Conservation (phyloP, 2,113 vertebrate genomes). For the Thymallus thymallus region DNA sequence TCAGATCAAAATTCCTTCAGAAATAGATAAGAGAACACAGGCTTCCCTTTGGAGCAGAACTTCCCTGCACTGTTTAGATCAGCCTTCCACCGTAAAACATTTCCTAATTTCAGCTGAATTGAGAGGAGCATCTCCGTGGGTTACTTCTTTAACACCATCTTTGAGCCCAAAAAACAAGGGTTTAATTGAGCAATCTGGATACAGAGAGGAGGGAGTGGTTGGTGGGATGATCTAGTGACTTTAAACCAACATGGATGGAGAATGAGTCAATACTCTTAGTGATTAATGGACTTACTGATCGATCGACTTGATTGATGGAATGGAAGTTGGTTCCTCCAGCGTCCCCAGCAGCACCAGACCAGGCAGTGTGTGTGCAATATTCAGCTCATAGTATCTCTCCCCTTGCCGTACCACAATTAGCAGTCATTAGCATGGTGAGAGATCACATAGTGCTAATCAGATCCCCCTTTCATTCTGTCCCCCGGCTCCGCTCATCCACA, state of each 20-base stretch:
- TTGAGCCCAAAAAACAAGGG: not conserved
- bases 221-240: not conserved
- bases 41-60: not conserved
- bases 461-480: conserved; percentile 38
- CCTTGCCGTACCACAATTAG: conserved; percentile 67
- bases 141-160: not conserved
- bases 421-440: conserved; percentile 65
- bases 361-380: conserved; percentile 43
- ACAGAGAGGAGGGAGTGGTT: not conserved
- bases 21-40: conserved; percentile 10
- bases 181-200: too few relatives aligned
- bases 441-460: conserved; percentile 48
- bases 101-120: not conserved
- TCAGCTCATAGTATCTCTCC: conserved; percentile 48
- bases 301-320: conserved; percentile 44
- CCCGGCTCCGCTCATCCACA: conserved; percentile 22
- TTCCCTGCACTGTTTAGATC: not conserved
- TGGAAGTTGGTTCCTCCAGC: conserved; percentile 30
- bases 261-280: not conserved
- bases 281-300: conserved; percentile 19
- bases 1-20: conserved; percentile 35
- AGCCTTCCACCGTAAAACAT: not conserved
- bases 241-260: not conserved
- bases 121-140: not conserved
- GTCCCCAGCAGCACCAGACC: conserved; percentile 10